phyloP scores from a whole-genome alignment of 1,140 invertebrate genomes.

The Heliconius melpomene region DNA sequence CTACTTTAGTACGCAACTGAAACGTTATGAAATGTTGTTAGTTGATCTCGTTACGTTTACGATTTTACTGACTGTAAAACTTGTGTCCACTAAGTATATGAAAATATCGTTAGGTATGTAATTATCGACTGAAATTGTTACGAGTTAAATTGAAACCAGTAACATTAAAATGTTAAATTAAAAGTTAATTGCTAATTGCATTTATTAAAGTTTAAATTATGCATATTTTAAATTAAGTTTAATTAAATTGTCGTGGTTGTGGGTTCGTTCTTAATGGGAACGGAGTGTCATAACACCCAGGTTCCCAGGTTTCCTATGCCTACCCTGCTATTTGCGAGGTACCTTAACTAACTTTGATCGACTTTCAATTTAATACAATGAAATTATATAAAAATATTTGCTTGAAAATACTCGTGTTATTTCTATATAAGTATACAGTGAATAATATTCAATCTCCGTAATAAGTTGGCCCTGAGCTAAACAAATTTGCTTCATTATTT shows the following conservation, averaged over 20 bases:
- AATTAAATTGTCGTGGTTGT: too few relatives aligned
- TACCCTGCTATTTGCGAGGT: too few relatives aligned
- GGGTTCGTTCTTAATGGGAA: too few relatives aligned
- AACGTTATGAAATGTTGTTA: constrained; percentile 16
- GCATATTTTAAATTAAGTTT: too few relatives aligned
- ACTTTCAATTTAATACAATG: neutral
- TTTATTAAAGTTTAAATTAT: too few relatives aligned
- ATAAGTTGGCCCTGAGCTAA: constrained; percentile 10
- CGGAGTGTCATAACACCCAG: too few relatives aligned
- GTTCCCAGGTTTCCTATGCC: too few relatives aligned
- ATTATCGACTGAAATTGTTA: neutral
- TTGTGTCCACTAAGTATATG: neutral
- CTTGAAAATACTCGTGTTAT: neutral
- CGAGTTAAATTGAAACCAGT: too few relatives aligned
- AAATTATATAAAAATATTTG: neutral
- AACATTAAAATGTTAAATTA: too few relatives aligned
- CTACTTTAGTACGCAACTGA: constrained; percentile 28
- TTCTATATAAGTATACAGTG: neutral
- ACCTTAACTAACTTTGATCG: too few relatives aligned
- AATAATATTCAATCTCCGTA: neutral
- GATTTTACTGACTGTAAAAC: neutral
- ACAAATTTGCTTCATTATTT: constrained; percentile 11
- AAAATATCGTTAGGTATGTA: too few relatives aligned
- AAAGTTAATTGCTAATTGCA: too few relatives aligned
- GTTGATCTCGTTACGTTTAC: neutral